These are phyloP conservation scores for Caenorhabditis angaria DNA, from an alignment of 2,888 invertebrate genomes.

Conservation along the genomic window DNA sequence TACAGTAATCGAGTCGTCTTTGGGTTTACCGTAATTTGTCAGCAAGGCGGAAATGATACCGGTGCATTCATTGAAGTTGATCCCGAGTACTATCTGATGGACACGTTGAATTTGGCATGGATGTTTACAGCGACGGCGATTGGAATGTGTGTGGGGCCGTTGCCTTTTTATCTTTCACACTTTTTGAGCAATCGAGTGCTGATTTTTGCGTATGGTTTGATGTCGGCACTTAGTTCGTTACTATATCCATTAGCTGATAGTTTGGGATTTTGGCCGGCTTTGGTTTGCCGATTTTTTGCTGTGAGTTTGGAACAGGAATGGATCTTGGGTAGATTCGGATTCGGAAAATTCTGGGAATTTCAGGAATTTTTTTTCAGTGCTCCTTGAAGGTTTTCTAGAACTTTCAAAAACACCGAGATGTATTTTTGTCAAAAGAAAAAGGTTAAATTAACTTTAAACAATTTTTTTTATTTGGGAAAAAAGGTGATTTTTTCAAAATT, in stretches of 20 bases:
- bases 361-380: too few relatives aligned
- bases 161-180: conserved; percentile 41
- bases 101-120: conserved; percentile 49
- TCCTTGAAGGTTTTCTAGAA: too few relatives aligned
- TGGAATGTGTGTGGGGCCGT: conserved; percentile 51
- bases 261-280: conserved; percentile 48
- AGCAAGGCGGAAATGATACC: conserved; percentile 41
- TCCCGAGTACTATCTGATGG: conserved; percentile 49
- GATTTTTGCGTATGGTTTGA: conserved; percentile 36
- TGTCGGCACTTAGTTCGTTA: conserved; percentile 33
- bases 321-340: not conserved
- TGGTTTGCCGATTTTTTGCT: conserved; percentile 42
- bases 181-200: conserved; percentile 33
- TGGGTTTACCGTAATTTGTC: conserved; percentile 54
- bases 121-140: conserved; percentile 54
- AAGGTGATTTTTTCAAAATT: too few relatives aligned
- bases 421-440: too few relatives aligned
- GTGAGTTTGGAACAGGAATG: conserved; percentile 7
- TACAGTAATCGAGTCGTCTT: conserved; percentile 53
- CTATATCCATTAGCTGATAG: conserved; percentile 46
- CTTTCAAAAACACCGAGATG: too few relatives aligned
- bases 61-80: conserved; percentile 16
- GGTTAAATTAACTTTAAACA: too few relatives aligned
- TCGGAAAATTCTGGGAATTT: not conserved
- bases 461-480: too few relatives aligned